phyloP scores from a whole-genome alignment of 2,797 vertebrate species.

The Potorous gilbertii region DNA sequence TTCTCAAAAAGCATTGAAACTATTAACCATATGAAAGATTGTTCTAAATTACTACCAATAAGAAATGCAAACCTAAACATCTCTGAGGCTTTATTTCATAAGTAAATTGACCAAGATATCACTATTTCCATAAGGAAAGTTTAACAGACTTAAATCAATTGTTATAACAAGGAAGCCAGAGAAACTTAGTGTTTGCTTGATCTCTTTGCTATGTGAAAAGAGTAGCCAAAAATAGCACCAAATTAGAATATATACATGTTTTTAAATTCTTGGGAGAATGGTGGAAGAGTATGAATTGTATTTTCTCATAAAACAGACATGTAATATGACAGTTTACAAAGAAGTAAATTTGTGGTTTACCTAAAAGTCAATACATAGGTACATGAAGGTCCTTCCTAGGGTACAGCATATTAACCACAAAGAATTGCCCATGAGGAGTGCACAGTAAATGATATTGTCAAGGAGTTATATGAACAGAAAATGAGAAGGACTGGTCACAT shows the following conservation, averaged over 20 bases:
- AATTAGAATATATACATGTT: not conserved
- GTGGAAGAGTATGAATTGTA: not conserved
- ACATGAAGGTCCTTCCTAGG: not conserved
- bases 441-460: not conserved
- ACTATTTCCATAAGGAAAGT: not conserved
- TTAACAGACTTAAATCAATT: not conserved
- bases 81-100: not conserved
- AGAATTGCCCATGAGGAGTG: not conserved
- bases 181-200: not conserved
- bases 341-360: not conserved
- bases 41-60: not conserved
- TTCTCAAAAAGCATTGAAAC: not conserved
- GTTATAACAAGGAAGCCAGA: not conserved
- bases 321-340: not conserved
- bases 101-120: not conserved
- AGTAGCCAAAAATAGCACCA: not conserved
- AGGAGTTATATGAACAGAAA: not conserved
- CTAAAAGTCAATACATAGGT: not conserved
- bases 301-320: not conserved
- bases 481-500: not conserved
- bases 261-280: not conserved
- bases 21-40: not conserved
- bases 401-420: not conserved
- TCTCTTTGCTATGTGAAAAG: not conserved
- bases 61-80: not conserved